Evolutionary conservation across 2,797 vertebrate genomes (phyloP).

Genomic region (Poecilia velifera): DNA sequence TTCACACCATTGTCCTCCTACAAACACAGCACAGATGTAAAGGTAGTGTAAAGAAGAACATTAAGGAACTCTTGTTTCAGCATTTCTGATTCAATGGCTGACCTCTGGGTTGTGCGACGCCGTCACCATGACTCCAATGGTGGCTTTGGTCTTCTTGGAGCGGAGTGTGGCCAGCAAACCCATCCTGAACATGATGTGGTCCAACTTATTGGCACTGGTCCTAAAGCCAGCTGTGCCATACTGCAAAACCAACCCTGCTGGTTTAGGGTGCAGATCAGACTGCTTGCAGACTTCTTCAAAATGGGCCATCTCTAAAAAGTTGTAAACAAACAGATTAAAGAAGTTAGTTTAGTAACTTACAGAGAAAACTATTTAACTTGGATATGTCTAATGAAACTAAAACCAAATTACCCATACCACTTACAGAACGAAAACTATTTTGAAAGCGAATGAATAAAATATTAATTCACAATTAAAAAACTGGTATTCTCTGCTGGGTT

Average conservation of each 20-base stretch:
- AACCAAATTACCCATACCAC: background rate
- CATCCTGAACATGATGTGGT: conserved; percentile 96
- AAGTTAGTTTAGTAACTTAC: background rate
- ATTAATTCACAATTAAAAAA: background rate
- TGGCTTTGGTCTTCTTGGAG: conserved; percentile 85
- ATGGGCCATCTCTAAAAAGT: conserved; percentile 82
- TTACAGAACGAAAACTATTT: background rate
- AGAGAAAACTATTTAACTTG: background rate
- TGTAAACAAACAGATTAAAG: background rate
- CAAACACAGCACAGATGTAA: conserved; percentile 1
- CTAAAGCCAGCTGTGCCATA: conserved; percentile 97
- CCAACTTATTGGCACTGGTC: conserved; percentile 81
- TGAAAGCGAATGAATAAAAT: background rate
- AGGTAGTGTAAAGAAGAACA: background rate
- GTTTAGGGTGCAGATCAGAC: conserved; percentile 84
- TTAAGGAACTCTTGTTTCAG: background rate
- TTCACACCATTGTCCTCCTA: conserved; percentile 97
- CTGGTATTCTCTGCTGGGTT: background rate
- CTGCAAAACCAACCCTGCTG: conserved; percentile 83
- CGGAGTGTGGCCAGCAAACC: conserved; percentile 89
- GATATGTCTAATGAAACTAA: background rate
- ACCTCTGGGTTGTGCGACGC: conserved; percentile 98
- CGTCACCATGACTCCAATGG: conserved; percentile 96
- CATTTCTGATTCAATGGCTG: background rate
- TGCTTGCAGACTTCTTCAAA: conserved; percentile 75